Base-by-base conservation (phyloP, 2,113 vertebrate genomes). In the Hirundichthys speculiger region DNA sequence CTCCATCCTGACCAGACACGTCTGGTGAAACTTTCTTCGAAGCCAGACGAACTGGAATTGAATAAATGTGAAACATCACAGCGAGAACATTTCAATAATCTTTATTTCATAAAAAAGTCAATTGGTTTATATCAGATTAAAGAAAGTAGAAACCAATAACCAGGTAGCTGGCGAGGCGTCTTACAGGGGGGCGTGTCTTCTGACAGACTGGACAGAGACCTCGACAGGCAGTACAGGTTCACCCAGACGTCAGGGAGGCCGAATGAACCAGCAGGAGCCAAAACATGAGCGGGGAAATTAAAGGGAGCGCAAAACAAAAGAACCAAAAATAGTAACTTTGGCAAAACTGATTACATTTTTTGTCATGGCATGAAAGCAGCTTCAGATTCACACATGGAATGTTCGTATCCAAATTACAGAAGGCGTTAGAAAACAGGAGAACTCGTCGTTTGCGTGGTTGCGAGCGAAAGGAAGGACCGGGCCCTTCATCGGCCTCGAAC, bases 91-190 rank as follows among this genome's bases (percentile, higher is more conserved):
- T 88, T 89, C 67, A 79, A 88, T 90, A 85, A 68, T 81, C 73
- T 93, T 94, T 93, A 92, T 91, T 92, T 85, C 71, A 84, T 91
- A 88, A 92, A 93, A 93, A 94, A 90, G 79, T 91, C 81, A 89
- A 88, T 89, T 63, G 77, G 79, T 86, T 90, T 71, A 75, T 69
- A 85, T 86, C 87, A 88, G 91, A 90, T 91, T 92, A 91, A 92
- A 91, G 91, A 92, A 93, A 92, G 87, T 86, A 85, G 82, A 88
- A 90, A 91, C 84, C 74, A 80, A 73, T 74, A 84, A 85, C 84
- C 48, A 52, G 64, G 82, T 77, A 72, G 81, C 82, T 88, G 87
- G 84, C 73, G 79, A 89, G 85, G 88, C 79, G 61, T 86, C 61
- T 88, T 82, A 79, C 54, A 20, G 58, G 72, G 64, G 70, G 64